Conservation (phyloP, 2,113 vertebrate genomes). For the Myocastor coypus region DNA sequence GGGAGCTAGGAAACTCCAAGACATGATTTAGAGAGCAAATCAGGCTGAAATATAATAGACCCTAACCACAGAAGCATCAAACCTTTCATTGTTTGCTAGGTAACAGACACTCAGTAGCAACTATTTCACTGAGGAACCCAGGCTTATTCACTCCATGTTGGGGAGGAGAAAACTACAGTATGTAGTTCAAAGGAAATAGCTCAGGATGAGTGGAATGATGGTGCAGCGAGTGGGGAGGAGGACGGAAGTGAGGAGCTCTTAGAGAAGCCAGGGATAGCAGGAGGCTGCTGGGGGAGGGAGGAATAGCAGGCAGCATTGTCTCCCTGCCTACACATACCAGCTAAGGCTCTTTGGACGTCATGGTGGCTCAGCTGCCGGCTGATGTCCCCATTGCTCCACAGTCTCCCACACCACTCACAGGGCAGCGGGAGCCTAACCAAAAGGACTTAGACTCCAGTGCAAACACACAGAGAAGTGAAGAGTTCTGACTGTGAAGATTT, state of each 20-base stretch:
- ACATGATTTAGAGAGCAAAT: background rate
- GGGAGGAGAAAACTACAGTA: background rate
- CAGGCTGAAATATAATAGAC: background rate
- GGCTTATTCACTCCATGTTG: background rate
- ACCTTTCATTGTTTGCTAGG: background rate
- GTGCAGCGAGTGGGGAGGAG: no score
- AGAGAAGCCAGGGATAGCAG: background rate
- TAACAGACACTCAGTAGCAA: background rate
- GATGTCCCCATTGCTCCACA: background rate
- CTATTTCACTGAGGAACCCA: background rate
- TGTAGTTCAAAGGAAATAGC: background rate
- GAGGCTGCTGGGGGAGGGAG: fast-evolving
- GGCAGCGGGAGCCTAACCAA: no score
- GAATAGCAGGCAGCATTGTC: background rate
- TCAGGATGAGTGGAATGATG: background rate
- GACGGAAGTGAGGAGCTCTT: fast-evolving
- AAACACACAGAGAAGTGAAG: background rate
- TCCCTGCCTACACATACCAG: background rate
- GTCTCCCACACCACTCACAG: no score
- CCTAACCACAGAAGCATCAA: background rate
- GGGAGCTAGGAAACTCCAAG: background rate
- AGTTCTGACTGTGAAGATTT: background rate
- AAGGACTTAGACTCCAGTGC: background rate
- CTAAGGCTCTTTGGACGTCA: background rate
- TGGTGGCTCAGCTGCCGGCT: background rate